A percentile compares a stretch with the other conserved stretches of the same genome.
Conservation (phyloP, 2,113 vertebrate species). For the Silurus meridionalis region DNA sequence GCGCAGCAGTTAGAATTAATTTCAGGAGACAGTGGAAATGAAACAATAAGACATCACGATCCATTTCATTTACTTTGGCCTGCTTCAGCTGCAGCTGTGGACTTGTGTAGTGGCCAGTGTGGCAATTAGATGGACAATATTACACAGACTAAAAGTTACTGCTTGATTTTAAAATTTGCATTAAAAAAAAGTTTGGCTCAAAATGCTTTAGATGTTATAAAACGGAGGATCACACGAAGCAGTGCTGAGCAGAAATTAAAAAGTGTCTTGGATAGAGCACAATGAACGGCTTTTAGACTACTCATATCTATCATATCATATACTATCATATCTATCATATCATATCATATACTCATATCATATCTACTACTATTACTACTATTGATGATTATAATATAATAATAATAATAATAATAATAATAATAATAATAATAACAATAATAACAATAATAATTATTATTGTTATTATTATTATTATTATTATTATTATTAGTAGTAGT, state of each 20-base stretch:
- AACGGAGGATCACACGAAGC: background rate
- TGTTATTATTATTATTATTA: too few relatives aligned
- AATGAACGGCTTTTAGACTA: background rate
- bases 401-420: background rate
- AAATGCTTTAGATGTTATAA: background rate
- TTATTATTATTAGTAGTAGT: too few relatives aligned
- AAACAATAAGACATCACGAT: background rate
- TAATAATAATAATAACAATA: background rate
- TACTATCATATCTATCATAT: too few relatives aligned
- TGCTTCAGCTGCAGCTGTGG: slow-evolving; percentile 9
- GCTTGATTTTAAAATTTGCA: background rate
- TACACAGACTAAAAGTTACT: background rate
- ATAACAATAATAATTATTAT: background rate
- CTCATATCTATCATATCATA: too few relatives aligned
- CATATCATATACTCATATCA: too few relatives aligned
- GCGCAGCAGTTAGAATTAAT: background rate
- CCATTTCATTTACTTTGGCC: slow-evolving; percentile 8
- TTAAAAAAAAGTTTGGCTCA: background rate
- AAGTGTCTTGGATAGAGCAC: background rate
- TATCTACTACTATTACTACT: too few relatives aligned
- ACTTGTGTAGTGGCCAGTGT: background rate
- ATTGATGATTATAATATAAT: background rate
- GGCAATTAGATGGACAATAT: background rate
- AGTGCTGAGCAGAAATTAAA: background rate
- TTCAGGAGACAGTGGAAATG: slow-evolving; percentile 10